These are phyloP conservation scores for Neoaliturus tenellus DNA, from an alignment of 2,888 invertebrate genomes.

Conservation along the genomic window DNA sequence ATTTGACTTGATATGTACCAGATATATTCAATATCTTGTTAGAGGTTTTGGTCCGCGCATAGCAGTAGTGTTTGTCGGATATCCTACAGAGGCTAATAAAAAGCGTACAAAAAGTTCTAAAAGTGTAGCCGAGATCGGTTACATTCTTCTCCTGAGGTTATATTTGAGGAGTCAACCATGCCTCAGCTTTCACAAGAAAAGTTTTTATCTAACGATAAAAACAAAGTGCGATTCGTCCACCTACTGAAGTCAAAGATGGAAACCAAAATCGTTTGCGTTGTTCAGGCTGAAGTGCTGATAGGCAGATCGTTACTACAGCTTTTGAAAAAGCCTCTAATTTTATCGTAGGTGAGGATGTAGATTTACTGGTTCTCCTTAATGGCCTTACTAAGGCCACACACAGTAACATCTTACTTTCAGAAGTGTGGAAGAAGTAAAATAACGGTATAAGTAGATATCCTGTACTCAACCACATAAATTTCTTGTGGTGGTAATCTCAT, in stretches of 20 bases:
- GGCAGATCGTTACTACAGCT: conserved; percentile 63
- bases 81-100: conserved; percentile 55
- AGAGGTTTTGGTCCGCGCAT: conserved; percentile 62
- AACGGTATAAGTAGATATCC: conserved; percentile 26
- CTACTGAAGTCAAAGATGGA: conserved; percentile 62
- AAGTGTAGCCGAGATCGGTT: background rate
- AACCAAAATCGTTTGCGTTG: conserved; percentile 56
- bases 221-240: conserved; percentile 64
- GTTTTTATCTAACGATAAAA: conserved; percentile 65
- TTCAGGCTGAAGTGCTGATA: conserved; percentile 65
- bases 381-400: background rate
- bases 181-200: conserved; percentile 63
- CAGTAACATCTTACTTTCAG: background rate
- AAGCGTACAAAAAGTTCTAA: conserved; percentile 15
- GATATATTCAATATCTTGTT: conserved; percentile 65
- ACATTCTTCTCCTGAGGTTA: conserved; percentile 59
- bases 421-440: conserved; percentile 43
- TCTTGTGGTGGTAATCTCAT: conserved; percentile 29
- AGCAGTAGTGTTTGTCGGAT: conserved; percentile 66
- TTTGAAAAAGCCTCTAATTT: conserved; percentile 56
- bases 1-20: conserved; percentile 62
- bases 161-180: conserved; percentile 61
- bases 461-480: conserved; percentile 37
- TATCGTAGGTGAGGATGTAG: conserved; percentile 63
- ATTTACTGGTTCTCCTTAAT: conserved; percentile 57